Evolutionary conservation across 2,888 invertebrate genomes (phyloP).

Genomic region (Drosophila incognita): DNA sequence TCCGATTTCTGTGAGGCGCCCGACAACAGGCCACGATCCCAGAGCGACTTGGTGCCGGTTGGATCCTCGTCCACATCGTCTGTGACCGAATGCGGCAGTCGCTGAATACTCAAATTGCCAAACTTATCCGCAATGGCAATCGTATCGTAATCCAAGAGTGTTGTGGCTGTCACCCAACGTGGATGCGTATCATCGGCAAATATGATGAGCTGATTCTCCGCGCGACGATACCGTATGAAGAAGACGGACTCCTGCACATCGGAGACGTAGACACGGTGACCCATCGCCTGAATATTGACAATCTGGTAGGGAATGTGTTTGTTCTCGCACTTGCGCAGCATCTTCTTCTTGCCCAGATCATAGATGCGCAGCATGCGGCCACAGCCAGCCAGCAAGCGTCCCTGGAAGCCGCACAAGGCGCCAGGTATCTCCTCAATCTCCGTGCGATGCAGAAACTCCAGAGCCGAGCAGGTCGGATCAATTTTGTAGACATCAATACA

Average conservation of each 20-base stretch:
- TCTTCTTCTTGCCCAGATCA: constrained; percentile 97
- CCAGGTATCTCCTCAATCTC: constrained; percentile 96
- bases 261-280: constrained; percentile 96
- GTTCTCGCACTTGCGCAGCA: constrained; percentile 98
- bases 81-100: constrained; percentile 94
- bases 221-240: constrained; percentile 96
- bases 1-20: constrained; percentile 99
- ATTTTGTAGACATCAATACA: constrained; percentile 92
- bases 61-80: constrained; percentile 99
- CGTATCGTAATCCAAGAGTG: constrained; percentile 97
- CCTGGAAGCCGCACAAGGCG: constrained; percentile 95
- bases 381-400: constrained; percentile 95
- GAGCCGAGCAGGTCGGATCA: constrained; percentile 91
- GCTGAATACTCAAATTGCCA: constrained; percentile 96
- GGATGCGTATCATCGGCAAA: constrained; percentile 99
- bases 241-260: constrained; percentile 99
- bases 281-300: constrained; percentile 96
- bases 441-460: constrained; percentile 97
- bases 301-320: constrained; percentile 98
- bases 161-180: constrained; percentile 96
- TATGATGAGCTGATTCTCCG: constrained; percentile 98
- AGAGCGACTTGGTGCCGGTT: constrained; percentile 98
- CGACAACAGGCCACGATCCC: constrained; percentile 96
- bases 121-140: constrained; percentile 99
- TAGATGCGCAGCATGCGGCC: constrained; percentile 96